phyloP scores from a whole-genome alignment of 1,140 invertebrate species.

The Phortica variegata region DNA sequence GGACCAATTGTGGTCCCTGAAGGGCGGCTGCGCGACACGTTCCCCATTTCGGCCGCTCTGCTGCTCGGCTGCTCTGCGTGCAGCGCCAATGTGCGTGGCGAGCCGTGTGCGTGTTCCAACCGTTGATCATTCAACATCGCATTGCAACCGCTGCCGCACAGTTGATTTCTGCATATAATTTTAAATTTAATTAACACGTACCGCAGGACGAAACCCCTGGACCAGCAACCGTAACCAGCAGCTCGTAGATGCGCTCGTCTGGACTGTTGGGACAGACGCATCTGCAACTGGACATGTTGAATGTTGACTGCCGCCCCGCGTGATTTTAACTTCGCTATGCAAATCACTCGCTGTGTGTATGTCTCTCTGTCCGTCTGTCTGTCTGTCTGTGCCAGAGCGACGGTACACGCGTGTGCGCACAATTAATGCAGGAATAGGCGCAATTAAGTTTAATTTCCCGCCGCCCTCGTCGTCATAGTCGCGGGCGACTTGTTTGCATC shows the following conservation, averaged over 20 bases:
- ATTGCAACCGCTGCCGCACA: too few species aligned
- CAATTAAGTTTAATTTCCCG: constrained; percentile 44
- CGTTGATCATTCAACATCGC: constrained; percentile 6
- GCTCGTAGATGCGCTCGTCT: too few species aligned
- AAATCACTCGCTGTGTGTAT: constrained; percentile 23
- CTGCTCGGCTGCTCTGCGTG: too few species aligned
- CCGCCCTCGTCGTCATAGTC: constrained; percentile 18
- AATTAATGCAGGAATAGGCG: constrained; percentile 55
- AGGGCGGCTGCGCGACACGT: too few species aligned
- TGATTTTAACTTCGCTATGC: constrained; percentile 23
- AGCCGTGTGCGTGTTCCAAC: not conserved
- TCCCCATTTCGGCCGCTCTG: too few species aligned
- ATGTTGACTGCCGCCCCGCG: not conserved
- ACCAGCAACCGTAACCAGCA: not conserved
- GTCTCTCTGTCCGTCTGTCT: too few species aligned
- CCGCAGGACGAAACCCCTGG: constrained; percentile 16
- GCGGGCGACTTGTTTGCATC: constrained; percentile 12
- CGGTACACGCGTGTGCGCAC: constrained; percentile 44
- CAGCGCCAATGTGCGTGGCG: constrained; percentile 17
- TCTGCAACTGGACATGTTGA: not conserved
- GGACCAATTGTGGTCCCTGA: too few species aligned
- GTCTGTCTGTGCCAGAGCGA: constrained; percentile 1
- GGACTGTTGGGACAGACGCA: too few species aligned
- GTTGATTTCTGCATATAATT: constrained; percentile 30
- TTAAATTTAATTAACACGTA: constrained; percentile 55